phyloP scores from a whole-genome alignment of 2,888 invertebrate genomes.

The Drosophila macrothrix region DNA sequence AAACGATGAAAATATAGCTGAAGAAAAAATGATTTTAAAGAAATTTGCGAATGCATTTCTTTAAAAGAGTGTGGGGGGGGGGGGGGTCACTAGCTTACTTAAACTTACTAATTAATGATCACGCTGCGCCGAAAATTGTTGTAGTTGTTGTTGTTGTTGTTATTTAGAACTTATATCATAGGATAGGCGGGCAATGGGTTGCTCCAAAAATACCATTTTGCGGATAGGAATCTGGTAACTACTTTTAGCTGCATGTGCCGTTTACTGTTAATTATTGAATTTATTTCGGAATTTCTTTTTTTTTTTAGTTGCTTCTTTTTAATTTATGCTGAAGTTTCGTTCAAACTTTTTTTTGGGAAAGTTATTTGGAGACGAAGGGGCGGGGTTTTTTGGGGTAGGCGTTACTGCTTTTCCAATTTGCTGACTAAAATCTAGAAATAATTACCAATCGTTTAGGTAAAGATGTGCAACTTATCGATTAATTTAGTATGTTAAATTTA shows the following conservation, averaged over 20 bases:
- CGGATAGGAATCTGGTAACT: slow-evolving; percentile 8
- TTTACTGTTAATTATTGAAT: slow-evolving; percentile 8
- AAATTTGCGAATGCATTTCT: slow-evolving; percentile 17
- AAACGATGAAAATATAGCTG: slow-evolving; percentile 26
- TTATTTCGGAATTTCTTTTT: not conserved
- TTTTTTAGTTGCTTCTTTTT: not conserved
- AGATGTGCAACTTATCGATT: slow-evolving; percentile 80
- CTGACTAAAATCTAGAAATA: slow-evolving; percentile 75
- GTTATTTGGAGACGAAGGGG: slow-evolving; percentile 22
- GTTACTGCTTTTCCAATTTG: slow-evolving; percentile 45
- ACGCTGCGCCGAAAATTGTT: slow-evolving; percentile 78
- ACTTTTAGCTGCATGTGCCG: slow-evolving; percentile 50
- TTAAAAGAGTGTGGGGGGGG: not conserved
- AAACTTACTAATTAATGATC: slow-evolving; percentile 74
- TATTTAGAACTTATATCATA: slow-evolving; percentile 49
- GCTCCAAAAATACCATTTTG: slow-evolving; percentile 37
- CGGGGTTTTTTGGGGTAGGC: slow-evolving; percentile 6
- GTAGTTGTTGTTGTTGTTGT: slow-evolving; percentile 15
- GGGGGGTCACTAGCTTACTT: slow-evolving; percentile 35
- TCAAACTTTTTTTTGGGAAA: slow-evolving; percentile 12
- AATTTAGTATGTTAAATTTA: slow-evolving; percentile 55
- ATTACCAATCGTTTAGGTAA: slow-evolving; percentile 83
- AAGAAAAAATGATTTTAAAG: slow-evolving; percentile 31
- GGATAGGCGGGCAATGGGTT: slow-evolving; percentile 46
- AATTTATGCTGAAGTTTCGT: slow-evolving; percentile 12